Conservation (phyloP, 2,888 invertebrate genomes). For the Agriopis leucophaearia region DNA sequence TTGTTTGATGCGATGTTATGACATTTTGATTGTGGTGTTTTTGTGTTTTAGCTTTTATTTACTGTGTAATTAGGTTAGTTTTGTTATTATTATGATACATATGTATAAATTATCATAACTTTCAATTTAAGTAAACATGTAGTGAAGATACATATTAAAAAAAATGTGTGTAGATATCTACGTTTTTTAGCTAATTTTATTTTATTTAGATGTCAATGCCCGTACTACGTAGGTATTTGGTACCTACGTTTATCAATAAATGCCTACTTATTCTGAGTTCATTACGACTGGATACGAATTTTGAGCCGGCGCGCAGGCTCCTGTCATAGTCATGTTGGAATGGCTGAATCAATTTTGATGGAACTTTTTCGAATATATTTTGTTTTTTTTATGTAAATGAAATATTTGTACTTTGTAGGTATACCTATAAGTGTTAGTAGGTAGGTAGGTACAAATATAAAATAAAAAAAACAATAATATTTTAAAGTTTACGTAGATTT, state of each 20-base stretch:
- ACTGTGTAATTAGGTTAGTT: neutral
- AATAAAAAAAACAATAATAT: too few relatives aligned
- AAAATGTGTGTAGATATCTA: too few relatives aligned
- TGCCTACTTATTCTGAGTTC: neutral
- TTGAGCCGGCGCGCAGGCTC: neutral
- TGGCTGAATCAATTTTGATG: conserved; percentile 31
- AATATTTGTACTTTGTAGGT: too few relatives aligned
- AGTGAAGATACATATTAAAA: too few relatives aligned
- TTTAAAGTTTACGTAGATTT: too few relatives aligned
- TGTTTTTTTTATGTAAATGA: neutral
- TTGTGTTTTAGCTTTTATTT: neutral
- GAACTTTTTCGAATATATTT: neutral
- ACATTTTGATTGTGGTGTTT: neutral
- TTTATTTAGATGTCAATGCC: neutral
- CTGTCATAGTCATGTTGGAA: conserved; percentile 1
- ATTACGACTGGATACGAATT: neutral
- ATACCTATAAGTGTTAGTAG: too few relatives aligned
- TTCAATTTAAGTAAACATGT: too few relatives aligned
- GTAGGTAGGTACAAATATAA: too few relatives aligned
- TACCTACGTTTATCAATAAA: too few relatives aligned
- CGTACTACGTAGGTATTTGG: neutral
- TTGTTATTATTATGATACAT: conserved; percentile 7
- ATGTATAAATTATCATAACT: too few relatives aligned
- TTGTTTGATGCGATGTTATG: conserved; percentile 2
- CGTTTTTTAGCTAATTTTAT: neutral